Evolutionary conservation across 2,888 invertebrate genomes (phyloP), one percentile per base, ranked within the genome.

Genomic region (Drosophila prolongata): DNA sequence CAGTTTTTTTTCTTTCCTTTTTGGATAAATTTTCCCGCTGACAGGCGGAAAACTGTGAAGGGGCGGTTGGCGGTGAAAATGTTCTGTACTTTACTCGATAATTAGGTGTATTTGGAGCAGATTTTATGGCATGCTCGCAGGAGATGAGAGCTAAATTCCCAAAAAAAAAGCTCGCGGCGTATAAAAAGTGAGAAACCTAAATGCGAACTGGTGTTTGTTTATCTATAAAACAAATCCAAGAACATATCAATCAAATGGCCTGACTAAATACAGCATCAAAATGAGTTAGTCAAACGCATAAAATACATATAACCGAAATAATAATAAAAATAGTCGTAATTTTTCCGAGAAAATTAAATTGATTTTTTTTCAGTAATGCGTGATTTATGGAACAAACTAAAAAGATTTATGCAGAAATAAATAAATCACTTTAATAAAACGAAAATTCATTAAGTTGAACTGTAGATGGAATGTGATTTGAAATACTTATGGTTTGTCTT

Each of bases 1-100:
- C 38, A 19, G n/a, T 16, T 38, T 37, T 38, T 38, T 49, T 55
- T n/a, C 11, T n/a, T 38, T 27, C 14, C 30, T 40, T 27, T 16
- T 38, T 11, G 60, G 37, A 81, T 87, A 79, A 88, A 88, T 81
- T 79, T 65, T 55, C 57, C 19, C 37, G 78, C 75, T 75, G 81
- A 86, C 80, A 88, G 84, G 54, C 57, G 16, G 19, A 30, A 47
- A 47, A 35, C 10, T 8, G n/a, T 10, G 13, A n/a, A 16, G 27
- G 43, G 52, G 16, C 30, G 56, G 30, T 8, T 30, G 30, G 30
- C 30, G 30, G 30, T 6, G 30, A 30, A 30, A 43, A 27, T 14
- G 47, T 38, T 72, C 43, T 24, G 46, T 27, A 58, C 71, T 47
- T 70, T 70, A 27, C 46, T 14, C 71, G 66, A 70, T 66, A 66